Conservation (phyloP, 2,113 vertebrate genomes). For the Struthidea cinerea region DNA sequence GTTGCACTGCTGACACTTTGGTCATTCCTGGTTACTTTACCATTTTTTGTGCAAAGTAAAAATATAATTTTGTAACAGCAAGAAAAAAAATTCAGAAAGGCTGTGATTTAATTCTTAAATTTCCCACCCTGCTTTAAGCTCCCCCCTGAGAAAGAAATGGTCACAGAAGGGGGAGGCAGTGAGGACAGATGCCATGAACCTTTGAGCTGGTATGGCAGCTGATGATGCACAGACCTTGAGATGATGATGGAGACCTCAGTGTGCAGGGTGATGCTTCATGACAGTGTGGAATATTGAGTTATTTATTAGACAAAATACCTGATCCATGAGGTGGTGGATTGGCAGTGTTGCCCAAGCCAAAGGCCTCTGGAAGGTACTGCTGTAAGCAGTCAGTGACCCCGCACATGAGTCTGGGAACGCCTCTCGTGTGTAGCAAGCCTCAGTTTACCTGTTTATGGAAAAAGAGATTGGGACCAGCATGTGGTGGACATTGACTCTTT, state of each 20-base stretch:
- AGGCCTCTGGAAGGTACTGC: background rate
- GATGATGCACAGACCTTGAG: background rate
- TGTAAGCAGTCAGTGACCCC: background rate
- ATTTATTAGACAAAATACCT: background rate
- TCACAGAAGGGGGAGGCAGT: background rate
- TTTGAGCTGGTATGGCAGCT: background rate
- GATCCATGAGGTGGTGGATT: background rate
- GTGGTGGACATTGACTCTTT: background rate
- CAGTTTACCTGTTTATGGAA: background rate
- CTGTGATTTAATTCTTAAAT: background rate
- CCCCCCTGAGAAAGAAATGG: background rate
- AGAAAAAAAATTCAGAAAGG: background rate
- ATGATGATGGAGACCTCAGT: background rate
- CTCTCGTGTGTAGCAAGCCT: rapidly evolving
- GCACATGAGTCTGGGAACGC: background rate
- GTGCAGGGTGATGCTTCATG: background rate
- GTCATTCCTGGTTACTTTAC: background rate
- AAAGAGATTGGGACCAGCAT: rapidly evolving
- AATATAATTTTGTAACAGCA: background rate
- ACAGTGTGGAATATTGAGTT: background rate
- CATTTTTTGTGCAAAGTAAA: background rate
- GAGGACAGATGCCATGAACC: background rate
- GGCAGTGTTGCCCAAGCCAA: background rate
- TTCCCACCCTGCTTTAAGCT: background rate
- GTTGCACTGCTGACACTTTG: background rate